A percentile compares a stretch with the other conserved stretches of the same genome.
phyloP scores from a whole-genome alignment of 2,113 vertebrate genomes.

The Sebastes schlegelii region DNA sequence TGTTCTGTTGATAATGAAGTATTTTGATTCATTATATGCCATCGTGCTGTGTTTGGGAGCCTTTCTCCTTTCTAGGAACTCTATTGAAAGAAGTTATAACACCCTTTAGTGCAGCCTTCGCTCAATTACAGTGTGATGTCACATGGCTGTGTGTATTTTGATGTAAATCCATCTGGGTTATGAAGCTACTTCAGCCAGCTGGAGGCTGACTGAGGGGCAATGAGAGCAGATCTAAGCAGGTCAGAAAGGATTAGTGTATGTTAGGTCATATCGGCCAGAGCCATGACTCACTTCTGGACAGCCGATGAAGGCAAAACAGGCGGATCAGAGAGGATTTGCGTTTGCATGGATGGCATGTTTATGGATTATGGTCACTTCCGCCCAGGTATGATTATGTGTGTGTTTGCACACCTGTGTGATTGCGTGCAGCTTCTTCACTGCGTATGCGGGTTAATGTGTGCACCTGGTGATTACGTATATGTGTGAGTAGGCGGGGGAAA shows the following conservation, averaged over 20 bases:
- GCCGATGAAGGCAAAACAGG: constrained; percentile 23
- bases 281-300: constrained; percentile 67
- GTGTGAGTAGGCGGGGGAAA: constrained; percentile 36
- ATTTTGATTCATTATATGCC: neutral
- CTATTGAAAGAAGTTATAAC: neutral
- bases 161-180: constrained; percentile 35
- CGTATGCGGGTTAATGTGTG: constrained; percentile 1
- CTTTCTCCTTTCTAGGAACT: neutral
- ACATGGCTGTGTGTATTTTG: constrained; percentile 20
- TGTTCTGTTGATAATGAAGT: neutral
- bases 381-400: constrained; percentile 19
- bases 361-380: constrained; percentile 40
- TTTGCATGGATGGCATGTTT: constrained; percentile 19
- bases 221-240: constrained; percentile 32
- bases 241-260: constrained; percentile 60
- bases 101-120: neutral
- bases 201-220: constrained; percentile 22
- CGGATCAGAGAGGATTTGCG: constrained; percentile 43
- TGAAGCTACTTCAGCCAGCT: constrained; percentile 23
- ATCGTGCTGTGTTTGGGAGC: neutral
- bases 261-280: constrained; percentile 47
- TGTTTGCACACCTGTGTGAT: constrained; percentile 57
- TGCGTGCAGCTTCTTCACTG: constrained; percentile 13
- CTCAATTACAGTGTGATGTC: constrained; percentile 6
- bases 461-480: constrained; percentile 23